Conservation (phyloP, 2,113 vertebrate genomes). For the Epinephelus cyanopodus region DNA sequence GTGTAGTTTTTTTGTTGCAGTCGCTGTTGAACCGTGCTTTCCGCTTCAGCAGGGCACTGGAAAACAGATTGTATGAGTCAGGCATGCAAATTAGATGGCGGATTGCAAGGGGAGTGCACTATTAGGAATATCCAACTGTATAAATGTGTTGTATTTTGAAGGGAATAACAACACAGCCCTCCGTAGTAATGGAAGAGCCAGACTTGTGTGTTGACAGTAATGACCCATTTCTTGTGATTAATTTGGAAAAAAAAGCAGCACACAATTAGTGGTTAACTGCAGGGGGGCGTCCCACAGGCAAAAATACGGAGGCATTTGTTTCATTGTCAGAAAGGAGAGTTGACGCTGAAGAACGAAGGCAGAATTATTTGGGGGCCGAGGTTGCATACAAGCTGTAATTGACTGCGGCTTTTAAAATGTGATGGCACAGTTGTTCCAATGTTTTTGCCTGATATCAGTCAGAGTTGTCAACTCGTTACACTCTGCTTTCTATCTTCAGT, state of each 20-base stretch:
- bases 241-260: constrained; percentile 39
- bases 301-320: constrained; percentile 12
- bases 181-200: constrained; percentile 24
- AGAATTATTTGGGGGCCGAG: background rate
- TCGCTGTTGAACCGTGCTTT: constrained; percentile 32
- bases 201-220: constrained; percentile 54
- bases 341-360: constrained; percentile 42
- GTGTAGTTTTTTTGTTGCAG: constrained; percentile 35
- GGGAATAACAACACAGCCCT: constrained; percentile 34
- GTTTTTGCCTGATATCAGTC: background rate
- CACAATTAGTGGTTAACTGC: constrained; percentile 45
- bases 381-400: constrained; percentile 28
- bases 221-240: constrained; percentile 56
- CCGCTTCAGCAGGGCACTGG: constrained; percentile 18
- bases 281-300: constrained; percentile 5
- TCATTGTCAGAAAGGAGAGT: constrained; percentile 38
- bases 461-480: too few relatives aligned
- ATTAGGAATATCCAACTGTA: constrained; percentile 12
- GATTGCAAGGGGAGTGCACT: constrained; percentile 21
- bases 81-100: constrained; percentile 51
- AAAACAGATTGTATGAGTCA: constrained; percentile 46
- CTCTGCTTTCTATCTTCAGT: too few relatives aligned
- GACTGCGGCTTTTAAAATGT: constrained; percentile 18
- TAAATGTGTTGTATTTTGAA: constrained; percentile 43
- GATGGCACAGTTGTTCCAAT: background rate